A percentile compares a stretch with the other conserved stretches of the same genome.
phyloP scores from a whole-genome alignment of 1,140 invertebrate species.

The Drosophila nannoptera region DNA sequence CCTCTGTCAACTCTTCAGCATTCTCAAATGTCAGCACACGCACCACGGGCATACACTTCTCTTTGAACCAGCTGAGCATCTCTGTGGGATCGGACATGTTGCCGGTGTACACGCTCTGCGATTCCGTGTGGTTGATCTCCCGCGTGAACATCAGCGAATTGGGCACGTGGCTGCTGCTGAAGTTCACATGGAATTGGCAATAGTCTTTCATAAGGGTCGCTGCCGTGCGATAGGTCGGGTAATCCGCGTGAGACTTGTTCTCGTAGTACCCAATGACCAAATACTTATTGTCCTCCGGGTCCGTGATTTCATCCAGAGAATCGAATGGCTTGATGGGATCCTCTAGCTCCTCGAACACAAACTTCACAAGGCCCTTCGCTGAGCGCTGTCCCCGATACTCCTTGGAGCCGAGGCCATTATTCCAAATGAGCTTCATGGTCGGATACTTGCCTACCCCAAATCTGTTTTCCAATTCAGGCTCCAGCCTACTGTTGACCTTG shows the following conservation, averaged over 20 bases:
- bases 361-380: slow-evolving; percentile 89
- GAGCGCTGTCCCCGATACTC: slow-evolving; percentile 92
- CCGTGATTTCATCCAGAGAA: slow-evolving; percentile 85
- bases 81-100: slow-evolving; percentile 9
- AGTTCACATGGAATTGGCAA: slow-evolving; percentile 94
- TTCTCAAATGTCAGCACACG: slow-evolving; percentile 53
- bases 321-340: slow-evolving; percentile 91
- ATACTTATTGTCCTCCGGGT: slow-evolving; percentile 90
- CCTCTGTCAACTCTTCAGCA: slow-evolving; percentile 51
- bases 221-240: slow-evolving; percentile 87
- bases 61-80: slow-evolving; percentile 16
- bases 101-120: slow-evolving; percentile 26
- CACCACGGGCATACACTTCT: slow-evolving; percentile 35
- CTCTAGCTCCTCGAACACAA: slow-evolving; percentile 93
- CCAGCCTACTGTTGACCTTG: slow-evolving; percentile 96
- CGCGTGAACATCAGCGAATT: slow-evolving; percentile 28
- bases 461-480: slow-evolving; percentile 87
- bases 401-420: slow-evolving; percentile 92
- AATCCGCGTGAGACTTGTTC: slow-evolving; percentile 86
- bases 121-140: neutral
- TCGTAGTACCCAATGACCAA: slow-evolving; percentile 96
- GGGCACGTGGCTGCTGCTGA: slow-evolving; percentile 85
- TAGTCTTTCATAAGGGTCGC: slow-evolving; percentile 94
- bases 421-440: slow-evolving; percentile 95
- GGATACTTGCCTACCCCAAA: slow-evolving; percentile 99